Evolutionary conservation across 2,797 vertebrate species (phyloP).

Genomic region (Heliangelus exortis): DNA sequence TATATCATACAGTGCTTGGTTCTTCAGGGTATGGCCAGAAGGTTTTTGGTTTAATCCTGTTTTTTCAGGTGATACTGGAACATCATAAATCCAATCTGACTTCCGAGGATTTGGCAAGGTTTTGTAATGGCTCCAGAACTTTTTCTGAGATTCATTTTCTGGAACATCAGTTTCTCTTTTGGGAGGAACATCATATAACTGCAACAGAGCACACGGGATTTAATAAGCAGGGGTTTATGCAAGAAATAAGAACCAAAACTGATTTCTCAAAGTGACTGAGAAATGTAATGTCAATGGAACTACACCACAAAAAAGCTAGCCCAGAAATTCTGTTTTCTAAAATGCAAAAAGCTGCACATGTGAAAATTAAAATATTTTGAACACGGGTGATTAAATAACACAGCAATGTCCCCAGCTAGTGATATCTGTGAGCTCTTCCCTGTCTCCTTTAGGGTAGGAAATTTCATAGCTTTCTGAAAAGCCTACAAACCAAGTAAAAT

Average conservation of each 20-base stretch:
- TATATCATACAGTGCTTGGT: not conserved
- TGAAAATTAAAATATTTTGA: not conserved
- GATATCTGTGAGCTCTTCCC: not conserved
- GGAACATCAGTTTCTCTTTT: constrained; percentile 77
- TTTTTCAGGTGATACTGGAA: constrained; percentile 81
- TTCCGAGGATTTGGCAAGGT: constrained; percentile 83
- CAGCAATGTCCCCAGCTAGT: not conserved
- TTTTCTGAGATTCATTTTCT: constrained; percentile 64
- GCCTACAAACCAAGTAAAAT: not conserved
- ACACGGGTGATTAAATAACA: not conserved
- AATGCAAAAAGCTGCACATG: not conserved
- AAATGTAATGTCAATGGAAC: not conserved
- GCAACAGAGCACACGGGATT: constrained; percentile 13
- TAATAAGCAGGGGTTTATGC: not conserved
- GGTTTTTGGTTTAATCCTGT: not conserved
- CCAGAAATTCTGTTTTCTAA: not conserved
- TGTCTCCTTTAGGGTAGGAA: not conserved
- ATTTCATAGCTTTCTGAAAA: not conserved
- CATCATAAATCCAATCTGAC: constrained; percentile 89
- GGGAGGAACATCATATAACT: constrained; percentile 84
- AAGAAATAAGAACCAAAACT: not conserved
- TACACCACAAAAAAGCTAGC: rapidly evolving
- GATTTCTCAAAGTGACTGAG: not conserved
- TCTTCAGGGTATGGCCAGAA: not conserved
- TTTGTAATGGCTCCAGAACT: constrained; percentile 62